A percentile compares a stretch with the other conserved stretches of the same genome.
Evolutionary conservation across 2,888 invertebrate genomes (phyloP).

Genomic region (Linnaemya tessellans): DNA sequence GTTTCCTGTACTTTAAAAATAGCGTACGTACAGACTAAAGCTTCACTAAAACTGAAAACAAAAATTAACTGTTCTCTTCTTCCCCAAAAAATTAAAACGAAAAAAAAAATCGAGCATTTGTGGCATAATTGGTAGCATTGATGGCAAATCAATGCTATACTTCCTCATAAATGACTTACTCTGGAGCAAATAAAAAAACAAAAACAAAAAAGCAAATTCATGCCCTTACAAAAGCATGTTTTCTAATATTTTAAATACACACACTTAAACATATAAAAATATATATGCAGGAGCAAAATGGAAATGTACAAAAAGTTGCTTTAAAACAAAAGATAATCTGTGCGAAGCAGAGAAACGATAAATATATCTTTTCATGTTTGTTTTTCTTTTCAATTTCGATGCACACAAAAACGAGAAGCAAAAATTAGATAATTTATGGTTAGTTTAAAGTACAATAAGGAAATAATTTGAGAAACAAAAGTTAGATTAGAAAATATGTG

Average conservation of each 20-base stretch:
- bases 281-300: neutral
- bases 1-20: too few species aligned
- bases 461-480: slow-evolving; percentile 58
- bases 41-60: too few species aligned
- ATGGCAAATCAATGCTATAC: slow-evolving; percentile 53
- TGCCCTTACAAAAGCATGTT: too few species aligned
- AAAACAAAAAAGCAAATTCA: too few species aligned
- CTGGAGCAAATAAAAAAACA: neutral
- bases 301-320: neutral
- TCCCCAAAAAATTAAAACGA: neutral
- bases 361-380: neutral
- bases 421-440: slow-evolving; percentile 68
- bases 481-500: neutral
- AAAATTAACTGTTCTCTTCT: too few species aligned
- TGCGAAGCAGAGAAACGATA: neutral
- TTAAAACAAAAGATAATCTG: slow-evolving; percentile 4
- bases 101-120: slow-evolving; percentile 42
- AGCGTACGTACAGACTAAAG: too few species aligned
- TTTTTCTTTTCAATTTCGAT: neutral
- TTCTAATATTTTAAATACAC: neutral
- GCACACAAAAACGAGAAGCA: neutral
- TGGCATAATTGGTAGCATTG: slow-evolving; percentile 60
- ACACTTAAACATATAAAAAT: neutral
- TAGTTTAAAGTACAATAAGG: slow-evolving; percentile 67
- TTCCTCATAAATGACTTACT: neutral